These are phyloP conservation scores for Alethe diademata DNA, from an alignment of 2,113 vertebrate species.

Conservation along the genomic window DNA sequence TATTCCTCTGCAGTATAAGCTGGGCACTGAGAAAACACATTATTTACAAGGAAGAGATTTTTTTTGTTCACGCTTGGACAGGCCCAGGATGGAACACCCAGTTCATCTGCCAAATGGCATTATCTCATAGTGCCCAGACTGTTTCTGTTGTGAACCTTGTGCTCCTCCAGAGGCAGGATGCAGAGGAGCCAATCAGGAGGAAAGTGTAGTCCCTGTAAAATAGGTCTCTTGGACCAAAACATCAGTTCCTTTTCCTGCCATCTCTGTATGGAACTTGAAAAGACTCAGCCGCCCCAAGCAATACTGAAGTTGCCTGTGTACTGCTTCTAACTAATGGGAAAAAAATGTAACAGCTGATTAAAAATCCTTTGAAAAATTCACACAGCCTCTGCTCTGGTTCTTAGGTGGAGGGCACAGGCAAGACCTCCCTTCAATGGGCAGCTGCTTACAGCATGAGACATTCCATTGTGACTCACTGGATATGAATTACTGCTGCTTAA, in stretches of 20 bases:
- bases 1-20: background rate
- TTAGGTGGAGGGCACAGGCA: background rate
- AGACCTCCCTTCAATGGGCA: background rate
- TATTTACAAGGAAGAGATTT: background rate
- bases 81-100: background rate
- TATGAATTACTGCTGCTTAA: constrained; percentile 27
- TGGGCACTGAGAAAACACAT: rapidly evolving
- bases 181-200: background rate
- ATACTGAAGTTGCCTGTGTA: background rate
- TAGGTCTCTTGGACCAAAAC: background rate
- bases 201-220: background rate
- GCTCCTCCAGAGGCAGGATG: background rate
- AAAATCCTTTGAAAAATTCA: constrained; percentile 1
- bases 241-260: background rate
- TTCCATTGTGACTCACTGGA: constrained; percentile 42
- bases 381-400: background rate
- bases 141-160: background rate
- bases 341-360: background rate
- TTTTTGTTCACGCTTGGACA: background rate
- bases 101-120: background rate
- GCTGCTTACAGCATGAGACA: constrained; percentile 1
- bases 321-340: background rate
- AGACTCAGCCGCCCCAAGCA: background rate
- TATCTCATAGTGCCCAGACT: background rate
- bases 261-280: background rate